A percentile compares a stretch with the other conserved stretches of the same genome.
phyloP scores from a whole-genome alignment of 2,113 vertebrate species.

The Ginglymostoma cirratum region DNA sequence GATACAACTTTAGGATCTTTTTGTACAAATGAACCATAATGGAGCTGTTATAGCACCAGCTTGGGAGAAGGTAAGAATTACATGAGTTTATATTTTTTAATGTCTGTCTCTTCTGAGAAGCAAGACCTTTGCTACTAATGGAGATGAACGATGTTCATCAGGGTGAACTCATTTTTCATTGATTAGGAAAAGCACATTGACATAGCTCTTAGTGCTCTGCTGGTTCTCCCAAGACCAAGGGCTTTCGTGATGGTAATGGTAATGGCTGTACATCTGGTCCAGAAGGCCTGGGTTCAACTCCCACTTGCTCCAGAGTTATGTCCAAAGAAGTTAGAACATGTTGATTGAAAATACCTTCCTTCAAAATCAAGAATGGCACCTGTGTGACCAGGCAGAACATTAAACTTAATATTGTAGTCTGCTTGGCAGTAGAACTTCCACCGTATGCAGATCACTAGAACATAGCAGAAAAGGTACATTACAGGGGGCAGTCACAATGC shows the following conservation, averaged over 20 bases:
- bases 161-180: not conserved
- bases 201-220: not conserved
- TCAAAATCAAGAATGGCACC: not conserved
- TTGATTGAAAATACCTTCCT: too few species aligned
- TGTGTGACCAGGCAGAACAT: not conserved
- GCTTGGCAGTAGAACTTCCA: not conserved
- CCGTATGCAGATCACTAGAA: too few species aligned
- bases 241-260: too few species aligned
- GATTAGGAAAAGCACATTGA: not conserved
- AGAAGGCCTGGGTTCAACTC: too few species aligned
- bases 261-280: too few species aligned
- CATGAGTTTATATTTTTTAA: not conserved
- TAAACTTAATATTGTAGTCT: not conserved
- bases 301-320: too few species aligned
- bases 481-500: not conserved
- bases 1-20: not conserved
- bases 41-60: not conserved
- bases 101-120: not conserved
- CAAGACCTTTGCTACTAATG: not conserved
- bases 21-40: not conserved
- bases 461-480: not conserved
- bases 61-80: not conserved
- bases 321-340: too few species aligned
- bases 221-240: not conserved
- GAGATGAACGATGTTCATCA: not conserved